Evolutionary conservation across 2,113 vertebrate genomes (phyloP), one percentile per base, ranked within the genome.

Genomic region (Platysteira castanea): DNA sequence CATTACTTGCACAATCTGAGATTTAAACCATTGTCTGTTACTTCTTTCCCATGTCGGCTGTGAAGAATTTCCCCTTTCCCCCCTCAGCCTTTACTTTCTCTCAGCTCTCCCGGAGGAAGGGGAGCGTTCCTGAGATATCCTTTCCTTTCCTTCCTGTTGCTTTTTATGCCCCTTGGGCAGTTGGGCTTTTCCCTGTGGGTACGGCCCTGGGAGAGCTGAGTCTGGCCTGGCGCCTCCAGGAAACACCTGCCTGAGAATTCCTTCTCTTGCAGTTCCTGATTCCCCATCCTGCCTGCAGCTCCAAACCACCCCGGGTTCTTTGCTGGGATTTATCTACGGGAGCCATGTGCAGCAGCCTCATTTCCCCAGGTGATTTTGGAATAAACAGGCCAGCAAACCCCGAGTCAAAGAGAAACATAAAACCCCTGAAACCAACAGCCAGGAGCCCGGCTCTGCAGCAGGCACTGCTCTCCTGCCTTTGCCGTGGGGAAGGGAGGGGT

Each of bases 331-430:
- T 70, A 73, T 88, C 88, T 28, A 1, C 1, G 75, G 59, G 18
- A 69, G 10, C 2, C 49, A 44, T 13, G 30, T 1, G 3, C 61
- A 56, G 84, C 70, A 85, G 57, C 70, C 79, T 83, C 35, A 0
- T 61, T 57, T 93, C 87, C 92, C 94, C 37, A 15, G 63, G 85
- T 77, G 69, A 22, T 56, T 88, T 39, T 33, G 54, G 68, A 77
- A 90, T 46, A 69, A 90, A 90, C 71, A 73, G 75, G 65, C 59
- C 75, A 64, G 49, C 49, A 65, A 28, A 56, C 2, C n/a, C 2
- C 41, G 12, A 61, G 54, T 19, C 50, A 52, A 47, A 75, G 21
- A 64, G 75, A 11, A 76, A 30, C 44, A 24, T 11, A 50, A 54
- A 79, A 1, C 39, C 74, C 75, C 33, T 9, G 12, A 54, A 46